Evolutionary conservation across 2,113 vertebrate genomes (phyloP).

Genomic region (Pseudopipra pipra): DNA sequence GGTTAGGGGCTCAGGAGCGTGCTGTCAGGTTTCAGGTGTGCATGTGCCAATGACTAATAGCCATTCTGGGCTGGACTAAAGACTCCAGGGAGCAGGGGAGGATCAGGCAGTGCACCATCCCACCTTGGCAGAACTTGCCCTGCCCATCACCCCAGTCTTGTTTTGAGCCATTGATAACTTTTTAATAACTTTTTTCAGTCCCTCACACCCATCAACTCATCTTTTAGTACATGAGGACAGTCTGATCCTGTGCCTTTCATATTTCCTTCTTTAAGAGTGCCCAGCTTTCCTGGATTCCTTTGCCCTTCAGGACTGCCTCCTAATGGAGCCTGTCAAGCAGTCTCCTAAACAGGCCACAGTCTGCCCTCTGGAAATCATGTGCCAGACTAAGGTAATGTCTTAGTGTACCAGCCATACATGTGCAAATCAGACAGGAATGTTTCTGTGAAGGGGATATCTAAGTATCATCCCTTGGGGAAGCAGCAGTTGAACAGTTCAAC

Average conservation of each 20-base stretch:
- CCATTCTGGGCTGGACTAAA: neutral
- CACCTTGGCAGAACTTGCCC: neutral
- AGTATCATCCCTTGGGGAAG: neutral
- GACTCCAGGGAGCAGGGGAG: neutral
- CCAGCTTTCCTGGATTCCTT: neutral
- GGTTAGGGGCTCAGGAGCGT: neutral
- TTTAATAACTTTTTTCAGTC: neutral
- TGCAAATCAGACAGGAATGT: neutral
- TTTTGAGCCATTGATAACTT: neutral
- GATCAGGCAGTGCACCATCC: neutral
- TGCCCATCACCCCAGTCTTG: neutral
- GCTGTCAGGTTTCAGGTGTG: too few relatives aligned
- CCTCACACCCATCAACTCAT: neutral
- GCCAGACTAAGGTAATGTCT: neutral
- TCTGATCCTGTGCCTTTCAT: neutral
- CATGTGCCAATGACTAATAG: neutral
- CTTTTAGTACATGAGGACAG: neutral
- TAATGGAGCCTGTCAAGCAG: neutral
- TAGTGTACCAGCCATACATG: neutral
- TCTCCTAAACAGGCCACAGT: neutral
- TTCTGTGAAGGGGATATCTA: neutral
- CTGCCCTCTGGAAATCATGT: neutral
- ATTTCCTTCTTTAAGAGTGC: neutral
- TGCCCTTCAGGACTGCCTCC: neutral
- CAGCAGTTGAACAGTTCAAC: accelerated